A percentile compares a stretch with the other conserved stretches of the same genome.
phyloP scores from a whole-genome alignment of 2,113 vertebrate genomes.

The Dendrocopos noguchii region DNA sequence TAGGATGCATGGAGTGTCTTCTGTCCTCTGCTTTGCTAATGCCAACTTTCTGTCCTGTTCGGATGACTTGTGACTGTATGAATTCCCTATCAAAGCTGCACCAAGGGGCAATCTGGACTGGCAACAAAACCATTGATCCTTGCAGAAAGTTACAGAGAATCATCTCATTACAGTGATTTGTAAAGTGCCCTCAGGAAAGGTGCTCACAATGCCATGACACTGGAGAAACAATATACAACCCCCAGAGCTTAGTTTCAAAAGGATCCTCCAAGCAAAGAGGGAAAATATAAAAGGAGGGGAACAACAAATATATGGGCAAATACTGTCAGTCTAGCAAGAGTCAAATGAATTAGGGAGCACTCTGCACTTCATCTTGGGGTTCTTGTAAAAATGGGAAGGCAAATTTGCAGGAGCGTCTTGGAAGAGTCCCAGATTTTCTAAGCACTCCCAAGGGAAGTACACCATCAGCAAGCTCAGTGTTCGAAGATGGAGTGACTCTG shows the following conservation, averaged over 20 bases:
- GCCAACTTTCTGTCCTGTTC: background rate
- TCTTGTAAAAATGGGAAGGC: background rate
- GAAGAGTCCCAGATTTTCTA: background rate
- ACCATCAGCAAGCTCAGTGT: background rate
- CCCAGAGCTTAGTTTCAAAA: background rate
- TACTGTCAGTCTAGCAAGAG: background rate
- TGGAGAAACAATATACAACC: slow-evolving; percentile 33
- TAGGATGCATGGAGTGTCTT: background rate
- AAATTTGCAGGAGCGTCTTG: background rate
- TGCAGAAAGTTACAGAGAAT: background rate
- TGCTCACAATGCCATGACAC: slow-evolving; percentile 23
- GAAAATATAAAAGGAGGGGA: background rate
- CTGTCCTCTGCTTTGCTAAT: background rate
- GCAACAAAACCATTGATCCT: background rate
- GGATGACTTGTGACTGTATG: background rate
- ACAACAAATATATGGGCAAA: background rate
- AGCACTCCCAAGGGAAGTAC: background rate
- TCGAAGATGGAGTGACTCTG: background rate
- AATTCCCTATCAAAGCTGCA: background rate
- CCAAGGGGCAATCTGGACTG: background rate
- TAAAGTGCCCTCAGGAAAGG: slow-evolving; percentile 54
- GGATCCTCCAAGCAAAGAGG: slow-evolving; percentile 1
- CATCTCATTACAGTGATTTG: background rate
- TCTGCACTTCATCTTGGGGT: background rate
- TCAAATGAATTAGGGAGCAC: background rate